phyloP scores from a whole-genome alignment of 1,140 invertebrate species.

The Aradophagus sp. region DNA sequence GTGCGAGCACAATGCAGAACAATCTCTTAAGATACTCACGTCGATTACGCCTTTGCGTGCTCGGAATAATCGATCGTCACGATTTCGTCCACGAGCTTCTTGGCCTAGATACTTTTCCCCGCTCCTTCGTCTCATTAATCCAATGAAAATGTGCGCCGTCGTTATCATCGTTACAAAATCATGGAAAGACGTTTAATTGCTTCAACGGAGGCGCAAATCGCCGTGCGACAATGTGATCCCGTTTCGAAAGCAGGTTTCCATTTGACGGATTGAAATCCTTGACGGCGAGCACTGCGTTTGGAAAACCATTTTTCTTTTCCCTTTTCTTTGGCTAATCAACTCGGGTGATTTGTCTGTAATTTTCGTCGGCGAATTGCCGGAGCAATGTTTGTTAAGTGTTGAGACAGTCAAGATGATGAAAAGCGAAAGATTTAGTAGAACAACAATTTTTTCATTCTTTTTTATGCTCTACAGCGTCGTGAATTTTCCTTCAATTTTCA shows the following conservation, averaged over 20 bases:
- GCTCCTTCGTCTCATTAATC: conserved; percentile 45
- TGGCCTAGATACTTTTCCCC: conserved; percentile 54
- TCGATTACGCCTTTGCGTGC: conserved; percentile 54
- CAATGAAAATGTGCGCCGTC: conserved; percentile 31
- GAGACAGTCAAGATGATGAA: no score
- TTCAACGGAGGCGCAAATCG: conserved; percentile 11
- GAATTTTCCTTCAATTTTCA: no score
- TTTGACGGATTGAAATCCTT: conserved; percentile 3
- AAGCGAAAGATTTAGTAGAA: no score
- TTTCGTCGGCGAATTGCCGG: no score
- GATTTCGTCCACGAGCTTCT: conserved; percentile 54
- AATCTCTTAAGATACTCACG: conserved; percentile 63
- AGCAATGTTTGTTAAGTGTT: no score
- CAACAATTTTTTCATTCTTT: no score
- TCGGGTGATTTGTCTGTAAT: no score
- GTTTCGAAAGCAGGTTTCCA: conserved; percentile 13
- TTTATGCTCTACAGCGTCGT: no score
- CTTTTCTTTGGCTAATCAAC: no score
- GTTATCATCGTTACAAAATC: conserved; percentile 46
- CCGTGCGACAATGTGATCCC: conserved; percentile 7
- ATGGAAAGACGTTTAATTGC: conserved; percentile 37
- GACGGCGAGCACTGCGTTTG: no score
- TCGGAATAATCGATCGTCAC: conserved; percentile 51
- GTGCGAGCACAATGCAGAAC: conserved; percentile 64
- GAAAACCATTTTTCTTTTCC: no score